Evolutionary conservation across 2,888 invertebrate genomes (phyloP), one percentile per base, ranked within the genome.

Genomic region (Patella depressa): DNA sequence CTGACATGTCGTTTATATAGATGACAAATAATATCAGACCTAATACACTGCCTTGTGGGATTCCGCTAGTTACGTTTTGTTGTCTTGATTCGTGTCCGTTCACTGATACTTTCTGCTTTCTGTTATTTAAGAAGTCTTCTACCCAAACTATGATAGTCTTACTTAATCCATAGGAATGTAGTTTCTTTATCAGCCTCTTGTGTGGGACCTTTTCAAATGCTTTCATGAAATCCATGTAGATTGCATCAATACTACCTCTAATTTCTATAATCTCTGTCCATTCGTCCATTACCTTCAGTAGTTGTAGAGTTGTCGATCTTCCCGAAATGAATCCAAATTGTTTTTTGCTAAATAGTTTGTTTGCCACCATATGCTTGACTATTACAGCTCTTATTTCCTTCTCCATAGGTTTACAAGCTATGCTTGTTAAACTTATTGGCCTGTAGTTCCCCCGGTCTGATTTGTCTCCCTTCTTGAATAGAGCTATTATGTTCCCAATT

Each of bases 191-290:
- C 17, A 80, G 69, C n/a, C 69, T 3, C 19, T 76, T 24, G 29
- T 75, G 79, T 14, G 79, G 79, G 19, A 78, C 76, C 17, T 73
- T 53, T 34, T 80, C 78, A 70, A 80, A 80, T 5, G 80, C 71
- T 45, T 75, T 79, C 17, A 53, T 53, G 53, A 79, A 76, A 53
- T 80, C 80, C 70, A 78, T n/a, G 45, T 79, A 79, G 29, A 74
- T 29, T 15, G 11, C 54, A n/a, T 17, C 65, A n/a, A 65, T n/a
- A 19, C 2, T n/a, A 7, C n/a, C 19, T n/a, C 65, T 1, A 5
- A 11, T 19, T 9, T 65, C 65, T n/a, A 65, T 5, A 9, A 19
- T n/a, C 7, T 19, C 19, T 65, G 65, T 65, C 65, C 19, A 65
- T 34, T 29, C 2, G n/a, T n/a, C n/a, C n/a, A n/a, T n/a, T n/a